phyloP scores from a whole-genome alignment of 2,888 invertebrate species.

The Euzophera pinguis region DNA sequence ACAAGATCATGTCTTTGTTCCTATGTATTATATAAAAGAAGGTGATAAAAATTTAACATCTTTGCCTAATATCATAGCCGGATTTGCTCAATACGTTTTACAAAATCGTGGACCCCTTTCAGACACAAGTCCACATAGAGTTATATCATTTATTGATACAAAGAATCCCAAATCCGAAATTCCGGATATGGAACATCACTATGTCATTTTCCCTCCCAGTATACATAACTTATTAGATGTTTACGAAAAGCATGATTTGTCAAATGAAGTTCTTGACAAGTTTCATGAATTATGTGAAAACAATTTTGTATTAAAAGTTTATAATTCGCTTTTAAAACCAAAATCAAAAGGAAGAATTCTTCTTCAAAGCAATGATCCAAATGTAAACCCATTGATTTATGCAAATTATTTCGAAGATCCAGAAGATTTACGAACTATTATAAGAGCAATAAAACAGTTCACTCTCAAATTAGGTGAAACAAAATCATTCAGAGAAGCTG shows the following conservation, averaged over 20 bases:
- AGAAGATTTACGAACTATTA: constrained; percentile 65
- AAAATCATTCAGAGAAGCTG: constrained; percentile 38
- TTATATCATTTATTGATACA: constrained; percentile 50
- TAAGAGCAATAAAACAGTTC: constrained; percentile 41
- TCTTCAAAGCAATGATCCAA: constrained; percentile 83
- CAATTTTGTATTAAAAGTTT: constrained; percentile 57
- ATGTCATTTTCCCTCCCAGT: constrained; percentile 42
- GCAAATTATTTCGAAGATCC: constrained; percentile 82
- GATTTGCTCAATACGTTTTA: constrained; percentile 64
- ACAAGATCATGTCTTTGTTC: constrained; percentile 71
- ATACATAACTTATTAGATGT: constrained; percentile 40
- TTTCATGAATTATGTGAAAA: constrained; percentile 42
- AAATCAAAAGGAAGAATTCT: constrained; percentile 83
- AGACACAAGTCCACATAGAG: constrained; percentile 54
- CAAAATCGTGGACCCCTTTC: constrained; percentile 68
- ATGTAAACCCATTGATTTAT: constrained; percentile 81
- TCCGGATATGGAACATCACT: constrained; percentile 54
- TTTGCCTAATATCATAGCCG: constrained; percentile 38
- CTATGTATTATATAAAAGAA: constrained; percentile 48
- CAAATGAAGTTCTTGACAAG: constrained; percentile 37
- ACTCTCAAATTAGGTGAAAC: constrained; percentile 41
- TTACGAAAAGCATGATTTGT: constrained; percentile 36
- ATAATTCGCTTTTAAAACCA: constrained; percentile 82
- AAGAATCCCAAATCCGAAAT: constrained; percentile 40
- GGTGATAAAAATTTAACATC: constrained; percentile 35